Base-by-base conservation (phyloP, 2,113 vertebrate species). In the Thymallus thymallus region DNA sequence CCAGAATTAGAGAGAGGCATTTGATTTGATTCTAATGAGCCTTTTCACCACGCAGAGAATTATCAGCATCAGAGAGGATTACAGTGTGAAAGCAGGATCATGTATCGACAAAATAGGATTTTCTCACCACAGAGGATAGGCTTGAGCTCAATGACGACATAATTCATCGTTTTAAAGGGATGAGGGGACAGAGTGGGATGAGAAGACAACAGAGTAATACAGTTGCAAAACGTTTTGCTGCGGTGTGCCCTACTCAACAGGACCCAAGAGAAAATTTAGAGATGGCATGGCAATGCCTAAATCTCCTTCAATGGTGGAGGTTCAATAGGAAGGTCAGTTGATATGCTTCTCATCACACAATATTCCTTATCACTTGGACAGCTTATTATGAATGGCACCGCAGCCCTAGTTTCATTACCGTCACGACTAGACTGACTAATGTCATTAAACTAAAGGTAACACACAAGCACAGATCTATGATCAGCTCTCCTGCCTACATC, bases 1-100 rank as follows among this genome's bases (percentile, higher is more conserved):
- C 46, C 46, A 51, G 46, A 51, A 51, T 51, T 10, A 41, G 14
- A 16, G 46, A 48, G 46, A 51, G 46, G 14, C 12, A 51, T 87
- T 84, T 89, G 82, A 88, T 88, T 75, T 82, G 77, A 85, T 84
- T 63, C 75, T 89, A 87, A 88, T 87, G 82, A 88, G 83, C 81
- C 80, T 86, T 86, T 84, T 73, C 70, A 79, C 24, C 77, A 85
- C 79, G 71, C 18, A 35, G 14, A 35, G 75, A 78, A 76, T 85
- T 73, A 55, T 74, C 61, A 56, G 63, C 76, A 83, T 81, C 85
- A 80, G 65, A 80, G 76, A 46, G 83, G 85, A 88, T 86, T 89
- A 85, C 76, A 71, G 41, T 71, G 68, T 71, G 46, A 85, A 85
- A 88, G 87, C 76, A 32, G 56, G 71, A 84, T 89, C 77, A 81